Evolutionary conservation across 2,888 invertebrate genomes (phyloP).

Genomic region (Osmoderma eremita): DNA sequence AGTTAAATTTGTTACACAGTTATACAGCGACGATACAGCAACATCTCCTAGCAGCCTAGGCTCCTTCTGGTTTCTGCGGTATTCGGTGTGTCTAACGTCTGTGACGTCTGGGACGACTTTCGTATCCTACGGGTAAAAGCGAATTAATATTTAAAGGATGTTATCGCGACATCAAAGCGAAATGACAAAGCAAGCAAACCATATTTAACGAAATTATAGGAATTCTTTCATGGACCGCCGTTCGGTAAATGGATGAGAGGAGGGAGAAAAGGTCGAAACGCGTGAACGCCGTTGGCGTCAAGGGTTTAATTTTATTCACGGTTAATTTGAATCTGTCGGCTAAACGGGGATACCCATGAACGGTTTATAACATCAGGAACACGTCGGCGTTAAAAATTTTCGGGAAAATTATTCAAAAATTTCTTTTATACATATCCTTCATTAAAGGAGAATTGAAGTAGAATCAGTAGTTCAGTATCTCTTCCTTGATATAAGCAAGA

Average conservation of each 20-base stretch:
- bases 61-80: no score
- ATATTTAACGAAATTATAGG: slow-evolving; percentile 5
- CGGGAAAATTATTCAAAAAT: no score
- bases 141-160: no score
- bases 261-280: background rate
- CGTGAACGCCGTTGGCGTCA: background rate
- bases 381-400: background rate
- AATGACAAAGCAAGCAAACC: background rate
- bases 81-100: no score
- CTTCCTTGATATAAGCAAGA: no score
- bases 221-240: background rate
- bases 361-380: background rate
- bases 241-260: background rate
- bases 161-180: background rate
- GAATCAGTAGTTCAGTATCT: no score
- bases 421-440: no score
- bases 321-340: background rate
- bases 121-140: no score
- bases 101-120: no score
- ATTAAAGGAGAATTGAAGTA: no score
- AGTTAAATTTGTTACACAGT: slow-evolving; percentile 8
- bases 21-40: background rate
- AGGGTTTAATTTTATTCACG: slow-evolving; percentile 7
- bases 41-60: no score
- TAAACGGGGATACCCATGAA: background rate